Percentiles rank a stretch among this genome's conserved stretches.
Evolutionary conservation across 2,113 vertebrate species (phyloP).

Genomic region (Zosterops borbonicus): DNA sequence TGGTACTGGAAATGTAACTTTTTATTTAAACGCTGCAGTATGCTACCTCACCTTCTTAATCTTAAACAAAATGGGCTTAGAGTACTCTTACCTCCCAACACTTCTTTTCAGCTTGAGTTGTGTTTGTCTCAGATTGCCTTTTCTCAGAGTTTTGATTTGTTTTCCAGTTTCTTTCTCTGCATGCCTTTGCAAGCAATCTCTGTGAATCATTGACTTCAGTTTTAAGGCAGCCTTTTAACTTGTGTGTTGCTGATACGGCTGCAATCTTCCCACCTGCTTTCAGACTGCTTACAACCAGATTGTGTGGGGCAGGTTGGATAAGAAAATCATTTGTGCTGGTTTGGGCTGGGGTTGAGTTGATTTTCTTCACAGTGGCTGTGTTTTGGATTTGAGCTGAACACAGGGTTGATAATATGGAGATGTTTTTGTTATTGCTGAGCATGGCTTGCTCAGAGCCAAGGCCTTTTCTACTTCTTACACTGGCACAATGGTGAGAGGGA

Average conservation of each 20-base stretch:
- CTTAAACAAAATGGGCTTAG: neutral
- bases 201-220: neutral
- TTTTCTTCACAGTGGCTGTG: neutral
- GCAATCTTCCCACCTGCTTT: neutral
- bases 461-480: neutral
- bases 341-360: neutral
- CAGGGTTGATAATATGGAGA: neutral
- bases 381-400: neutral
- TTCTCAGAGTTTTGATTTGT: neutral
- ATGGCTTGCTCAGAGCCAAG: neutral
- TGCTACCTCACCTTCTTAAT: neutral
- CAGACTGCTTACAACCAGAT: neutral
- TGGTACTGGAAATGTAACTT: neutral
- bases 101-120: neutral
- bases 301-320: neutral
- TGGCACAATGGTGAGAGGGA: fast-evolving
- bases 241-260: neutral
- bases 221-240: neutral
- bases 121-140: neutral
- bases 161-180: neutral
- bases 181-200: neutral
- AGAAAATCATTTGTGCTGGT: neutral
- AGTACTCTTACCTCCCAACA: neutral
- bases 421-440: neutral
- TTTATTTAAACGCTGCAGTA: neutral